Base-by-base conservation (phyloP, 2,113 vertebrate species). In the Prionailurus viverrinus region DNA sequence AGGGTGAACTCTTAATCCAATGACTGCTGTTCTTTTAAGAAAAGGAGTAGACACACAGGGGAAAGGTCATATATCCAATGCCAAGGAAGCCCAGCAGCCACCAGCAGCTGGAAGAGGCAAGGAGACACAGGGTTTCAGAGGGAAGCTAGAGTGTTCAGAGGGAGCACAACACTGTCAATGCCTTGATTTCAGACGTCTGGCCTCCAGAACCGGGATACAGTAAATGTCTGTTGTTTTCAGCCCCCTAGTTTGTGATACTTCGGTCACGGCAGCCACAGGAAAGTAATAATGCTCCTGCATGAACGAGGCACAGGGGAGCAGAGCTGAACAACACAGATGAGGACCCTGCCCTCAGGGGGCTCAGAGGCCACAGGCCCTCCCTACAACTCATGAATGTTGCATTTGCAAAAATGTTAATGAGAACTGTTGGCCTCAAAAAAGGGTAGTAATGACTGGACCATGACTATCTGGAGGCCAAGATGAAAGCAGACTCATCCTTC, bases 241-340 rank as follows among this genome's bases (percentile, higher is more conserved):
- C 11, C 29, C 31, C n/a, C 76, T 1, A 0, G 31, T 27, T 7
- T 13, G 48, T 27, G 48, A 48, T 0, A 2, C 36, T 36, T 25
- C 13, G 0, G 29, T 63, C 39, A 16, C 1, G 0, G 21, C 29
- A 5, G 45, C n/a, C 33, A 33, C 27, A 4, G 36, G 36, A 61
- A 36, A 23, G 78, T 1, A 10, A 23, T 1, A 4, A 0, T 0
- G 2, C 27, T 39, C 16, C 73, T 14, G 27, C 2, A 0, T 0
- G 27, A 61, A 39, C 1, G 0, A 1, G 23, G 7, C 36, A 1
- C 11, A 12, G 6, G 11, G 0, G 14, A 10, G 18, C 55, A 4
- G 27, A 94, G 76, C 23, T 5, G 51, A 31, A 5, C 18, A 10
- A 48, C 19, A 4, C 2, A 4, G 71, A 16, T 1, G 2, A 39